Percentiles rank a stretch among this genome's conserved stretches.
These are phyloP conservation scores for Oligia strigilis DNA, from an alignment of 2,888 invertebrate genomes.

Conservation along the genomic window DNA sequence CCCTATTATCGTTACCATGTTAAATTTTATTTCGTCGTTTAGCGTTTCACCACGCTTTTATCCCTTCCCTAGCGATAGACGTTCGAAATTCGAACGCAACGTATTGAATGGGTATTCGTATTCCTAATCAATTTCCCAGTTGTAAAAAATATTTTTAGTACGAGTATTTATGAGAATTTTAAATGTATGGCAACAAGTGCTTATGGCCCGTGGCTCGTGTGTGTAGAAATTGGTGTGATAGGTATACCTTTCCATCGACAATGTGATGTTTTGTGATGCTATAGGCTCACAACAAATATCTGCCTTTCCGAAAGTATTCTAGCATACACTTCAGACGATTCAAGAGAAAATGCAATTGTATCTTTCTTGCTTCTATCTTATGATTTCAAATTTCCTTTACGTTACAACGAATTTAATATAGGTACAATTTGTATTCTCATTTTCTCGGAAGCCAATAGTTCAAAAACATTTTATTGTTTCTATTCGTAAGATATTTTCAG, in stretches of 20 bases:
- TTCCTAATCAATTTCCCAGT: constrained; percentile 50
- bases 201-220: background rate
- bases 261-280: background rate
- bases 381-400: background rate
- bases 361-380: too few species aligned
- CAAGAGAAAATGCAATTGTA: background rate
- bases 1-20: constrained; percentile 70
- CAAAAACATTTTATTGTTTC: background rate
- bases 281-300: background rate
- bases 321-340: background rate
- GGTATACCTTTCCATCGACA: background rate
- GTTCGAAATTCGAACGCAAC: constrained; percentile 46
- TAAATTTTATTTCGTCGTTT: constrained; percentile 69
- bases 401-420: background rate
- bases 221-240: background rate
- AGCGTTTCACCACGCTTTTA: constrained; percentile 63
- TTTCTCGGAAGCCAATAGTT: background rate
- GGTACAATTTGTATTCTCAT: background rate
- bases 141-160: constrained; percentile 14
- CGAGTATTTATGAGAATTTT: background rate
- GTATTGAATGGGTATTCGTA: constrained; percentile 41
- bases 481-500: constrained; percentile 13
- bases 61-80: constrained; percentile 34
- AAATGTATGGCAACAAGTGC: background rate
- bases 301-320: background rate